Evolutionary conservation across 2,113 vertebrate species (phyloP).

Genomic region (Meles meles): DNA sequence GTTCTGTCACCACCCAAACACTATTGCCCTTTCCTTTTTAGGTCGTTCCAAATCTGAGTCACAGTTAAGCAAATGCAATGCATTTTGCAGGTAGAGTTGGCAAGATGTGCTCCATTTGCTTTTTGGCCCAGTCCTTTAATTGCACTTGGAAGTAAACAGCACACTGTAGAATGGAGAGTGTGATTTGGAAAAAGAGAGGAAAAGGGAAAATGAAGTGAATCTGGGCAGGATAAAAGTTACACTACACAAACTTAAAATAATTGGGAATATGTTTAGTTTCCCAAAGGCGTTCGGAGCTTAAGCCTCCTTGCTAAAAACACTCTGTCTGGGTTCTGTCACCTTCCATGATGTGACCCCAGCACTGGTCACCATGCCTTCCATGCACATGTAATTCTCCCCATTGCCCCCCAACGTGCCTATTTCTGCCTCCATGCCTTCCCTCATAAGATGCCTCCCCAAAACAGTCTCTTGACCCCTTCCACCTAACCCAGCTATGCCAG

Average conservation of each 20-base stretch:
- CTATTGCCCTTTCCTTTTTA: constrained; percentile 14
- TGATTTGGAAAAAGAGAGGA: constrained; percentile 43
- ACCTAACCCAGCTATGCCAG: not conserved
- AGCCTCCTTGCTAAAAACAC: not conserved
- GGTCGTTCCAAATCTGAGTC: constrained; percentile 54
- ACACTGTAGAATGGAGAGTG: not conserved
- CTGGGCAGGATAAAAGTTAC: not conserved
- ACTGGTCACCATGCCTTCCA: not conserved
- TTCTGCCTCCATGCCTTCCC: not conserved
- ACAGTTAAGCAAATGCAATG: constrained; percentile 43
- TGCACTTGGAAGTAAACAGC: constrained; percentile 62
- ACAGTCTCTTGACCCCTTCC: not conserved
- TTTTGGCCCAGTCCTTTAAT: constrained; percentile 61
- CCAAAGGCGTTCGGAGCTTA: not conserved
- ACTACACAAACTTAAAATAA: constrained; percentile 4
- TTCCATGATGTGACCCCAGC: not conserved
- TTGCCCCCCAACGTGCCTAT: not conserved
- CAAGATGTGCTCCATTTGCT: constrained; percentile 66
- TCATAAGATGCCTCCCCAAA: not conserved
- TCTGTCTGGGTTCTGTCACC: not conserved
- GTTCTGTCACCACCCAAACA: constrained; percentile 15
- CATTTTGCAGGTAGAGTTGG: constrained; percentile 61
- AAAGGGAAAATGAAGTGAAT: not conserved
- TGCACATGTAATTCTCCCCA: not conserved
- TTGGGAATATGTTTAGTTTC: not conserved